Base-by-base conservation (phyloP, 2,113 vertebrate species). In the Orcinus orca region DNA sequence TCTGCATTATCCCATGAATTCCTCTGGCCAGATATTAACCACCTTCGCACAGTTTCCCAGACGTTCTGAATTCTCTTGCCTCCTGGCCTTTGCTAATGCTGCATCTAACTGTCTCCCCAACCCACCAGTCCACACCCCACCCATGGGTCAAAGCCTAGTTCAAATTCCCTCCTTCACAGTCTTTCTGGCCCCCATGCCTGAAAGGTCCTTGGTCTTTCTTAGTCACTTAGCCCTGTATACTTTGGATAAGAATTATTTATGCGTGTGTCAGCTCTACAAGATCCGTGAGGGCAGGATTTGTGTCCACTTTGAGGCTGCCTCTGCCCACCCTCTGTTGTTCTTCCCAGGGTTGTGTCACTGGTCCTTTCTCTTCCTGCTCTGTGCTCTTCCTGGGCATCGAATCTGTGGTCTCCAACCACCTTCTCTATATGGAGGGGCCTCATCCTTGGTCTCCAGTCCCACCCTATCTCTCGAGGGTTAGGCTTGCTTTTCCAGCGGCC, bases 81-180 rank as follows among this genome's bases (percentile, higher is more conserved):
- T 81, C 63, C 31, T 38, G 55, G 38, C 50, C 23, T 70, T 80
- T 23, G 23, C 36, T 21, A 50, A 31, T 31, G 50, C 84, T 55
- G 25, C 31, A 23, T n/a, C 63, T 38, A 15, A 25, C 47, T 18
- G 13, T 31, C 36, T 87, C 79, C n/a, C 8, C 1, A 25, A 29
- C 50, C 26, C n/a, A 0, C 10, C 5, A 23, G 33, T 20, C 62
- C 21, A 10, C 2, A 14, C 5, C 0, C 20, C 5, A 50, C 6
- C 36, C 13, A 3, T 2, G 25, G 38, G 14, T 71, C 68, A 91
- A 81, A 50, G 76, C 15, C 63, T 65, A 12, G 3, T 79, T 80
- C 63, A 55, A 60, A 62, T 6, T 0, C 50, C 17, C 62, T 67
- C 26, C 11, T 79, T 58, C 44, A 31, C 68, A 65, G 47, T 65